Evolutionary conservation across 2,113 vertebrate species (phyloP).

Genomic region (Serilophus lunatus): DNA sequence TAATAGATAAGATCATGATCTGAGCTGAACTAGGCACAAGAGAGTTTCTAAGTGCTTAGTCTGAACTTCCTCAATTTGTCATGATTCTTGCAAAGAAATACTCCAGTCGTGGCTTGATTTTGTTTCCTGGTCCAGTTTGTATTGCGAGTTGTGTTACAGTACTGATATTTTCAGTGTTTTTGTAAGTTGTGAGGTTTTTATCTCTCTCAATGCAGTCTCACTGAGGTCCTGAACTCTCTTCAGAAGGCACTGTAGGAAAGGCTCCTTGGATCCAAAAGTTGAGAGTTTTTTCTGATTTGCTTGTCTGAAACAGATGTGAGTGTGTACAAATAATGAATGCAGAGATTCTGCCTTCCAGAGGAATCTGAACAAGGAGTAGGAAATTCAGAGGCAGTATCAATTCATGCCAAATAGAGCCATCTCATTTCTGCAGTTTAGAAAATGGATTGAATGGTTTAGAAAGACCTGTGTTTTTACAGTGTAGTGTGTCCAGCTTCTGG

Average conservation of each 20-base stretch:
- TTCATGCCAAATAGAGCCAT: background rate
- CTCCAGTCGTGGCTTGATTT: background rate
- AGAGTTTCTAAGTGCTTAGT: background rate
- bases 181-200: background rate
- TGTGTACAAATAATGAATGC: background rate
- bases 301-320: background rate
- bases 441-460: background rate
- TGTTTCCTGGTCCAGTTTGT: background rate
- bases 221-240: background rate
- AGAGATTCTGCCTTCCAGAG: background rate
- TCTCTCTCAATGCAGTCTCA: background rate
- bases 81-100: background rate
- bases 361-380: background rate
- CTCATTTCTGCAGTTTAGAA: background rate
- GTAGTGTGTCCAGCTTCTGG: background rate
- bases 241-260: background rate
- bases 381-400: background rate
- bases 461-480: background rate
- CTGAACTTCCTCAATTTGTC: background rate
- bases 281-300: background rate
- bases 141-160: background rate
- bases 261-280: background rate
- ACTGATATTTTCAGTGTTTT: background rate
- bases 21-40: background rate
- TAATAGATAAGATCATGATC: background rate